Conservation (phyloP, 2,888 invertebrate species). For the Tachina lurida region DNA sequence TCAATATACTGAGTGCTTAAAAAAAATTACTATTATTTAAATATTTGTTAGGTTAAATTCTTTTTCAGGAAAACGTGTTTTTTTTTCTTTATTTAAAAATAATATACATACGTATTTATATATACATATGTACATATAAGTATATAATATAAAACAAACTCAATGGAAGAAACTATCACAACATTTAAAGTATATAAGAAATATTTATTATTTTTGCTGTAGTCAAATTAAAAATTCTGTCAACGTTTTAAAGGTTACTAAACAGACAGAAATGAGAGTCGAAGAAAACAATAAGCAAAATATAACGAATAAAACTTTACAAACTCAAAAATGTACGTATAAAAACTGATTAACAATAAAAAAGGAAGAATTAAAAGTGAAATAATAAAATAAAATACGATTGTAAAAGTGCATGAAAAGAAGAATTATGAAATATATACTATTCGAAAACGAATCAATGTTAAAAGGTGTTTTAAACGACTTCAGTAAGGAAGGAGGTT, state of each 20-base stretch:
- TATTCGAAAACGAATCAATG: too few relatives aligned
- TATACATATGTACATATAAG: background rate
- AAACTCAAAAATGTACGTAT: background rate
- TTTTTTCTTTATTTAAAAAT: background rate
- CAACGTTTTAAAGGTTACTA: constrained; percentile 62
- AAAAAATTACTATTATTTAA: background rate
- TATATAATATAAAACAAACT: background rate
- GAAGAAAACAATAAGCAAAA: constrained; percentile 9
- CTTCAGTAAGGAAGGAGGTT: too few relatives aligned
- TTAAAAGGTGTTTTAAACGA: too few relatives aligned
- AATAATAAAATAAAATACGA: constrained; percentile 24
- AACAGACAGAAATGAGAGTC: constrained; percentile 61
- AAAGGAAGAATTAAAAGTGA: constrained; percentile 11
- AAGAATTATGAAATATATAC: background rate
- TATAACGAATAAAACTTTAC: constrained; percentile 35
- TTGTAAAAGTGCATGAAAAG: constrained; percentile 1
- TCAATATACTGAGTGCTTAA: background rate
- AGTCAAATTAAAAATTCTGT: constrained; percentile 61
- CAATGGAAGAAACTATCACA: constrained; percentile 54
- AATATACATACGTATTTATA: background rate
- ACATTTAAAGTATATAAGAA: constrained; percentile 10
- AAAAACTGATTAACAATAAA: constrained; percentile 9
- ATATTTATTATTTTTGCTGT: constrained; percentile 16
- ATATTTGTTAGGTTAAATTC: background rate
- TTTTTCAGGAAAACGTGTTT: background rate